Conservation (phyloP, 1,140 invertebrate genomes). For the Telenomus remus region DNA sequence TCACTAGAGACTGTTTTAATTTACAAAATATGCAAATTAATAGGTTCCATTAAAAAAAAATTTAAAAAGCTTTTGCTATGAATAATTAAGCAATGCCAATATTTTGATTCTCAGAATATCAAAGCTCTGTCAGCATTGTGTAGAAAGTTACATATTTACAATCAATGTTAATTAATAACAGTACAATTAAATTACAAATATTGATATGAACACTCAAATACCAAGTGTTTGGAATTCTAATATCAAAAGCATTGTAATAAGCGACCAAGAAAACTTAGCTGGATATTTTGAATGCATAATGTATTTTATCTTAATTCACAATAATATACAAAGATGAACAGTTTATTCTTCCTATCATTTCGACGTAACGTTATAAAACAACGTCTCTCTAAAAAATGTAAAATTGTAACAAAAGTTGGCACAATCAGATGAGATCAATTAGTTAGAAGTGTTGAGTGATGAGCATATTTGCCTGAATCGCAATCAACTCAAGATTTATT, state of each 20-base stretch:
- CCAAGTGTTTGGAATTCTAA: background rate
- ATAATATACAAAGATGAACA: background rate
- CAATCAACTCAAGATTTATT: too few species aligned
- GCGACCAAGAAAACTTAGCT: background rate
- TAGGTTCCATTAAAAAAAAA: too few species aligned
- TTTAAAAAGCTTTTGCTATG: too few species aligned
- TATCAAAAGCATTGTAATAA: background rate
- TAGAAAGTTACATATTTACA: constrained; percentile 1
- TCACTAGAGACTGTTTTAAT: too few species aligned
- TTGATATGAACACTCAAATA: constrained; percentile 22
- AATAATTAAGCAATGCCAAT: too few species aligned
- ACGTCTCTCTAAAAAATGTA: constrained; percentile 4
- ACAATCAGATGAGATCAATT: constrained; percentile 13
- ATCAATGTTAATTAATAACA: background rate
- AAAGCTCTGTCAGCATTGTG: background rate
- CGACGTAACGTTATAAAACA: constrained; percentile 14
- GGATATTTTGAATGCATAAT: too few species aligned
- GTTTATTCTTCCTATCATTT: constrained; percentile 42
- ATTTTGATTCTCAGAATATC: too few species aligned
- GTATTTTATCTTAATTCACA: too few species aligned
- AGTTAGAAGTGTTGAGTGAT: constrained; percentile 3
- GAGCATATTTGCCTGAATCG: constrained; percentile 13
- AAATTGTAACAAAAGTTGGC: constrained; percentile 22
- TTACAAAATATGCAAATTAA: too few species aligned
- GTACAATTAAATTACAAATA: constrained; percentile 4